These are phyloP conservation scores for Melozone crissalis DNA, from an alignment of 2,113 vertebrate genomes.

Conservation along the genomic window DNA sequence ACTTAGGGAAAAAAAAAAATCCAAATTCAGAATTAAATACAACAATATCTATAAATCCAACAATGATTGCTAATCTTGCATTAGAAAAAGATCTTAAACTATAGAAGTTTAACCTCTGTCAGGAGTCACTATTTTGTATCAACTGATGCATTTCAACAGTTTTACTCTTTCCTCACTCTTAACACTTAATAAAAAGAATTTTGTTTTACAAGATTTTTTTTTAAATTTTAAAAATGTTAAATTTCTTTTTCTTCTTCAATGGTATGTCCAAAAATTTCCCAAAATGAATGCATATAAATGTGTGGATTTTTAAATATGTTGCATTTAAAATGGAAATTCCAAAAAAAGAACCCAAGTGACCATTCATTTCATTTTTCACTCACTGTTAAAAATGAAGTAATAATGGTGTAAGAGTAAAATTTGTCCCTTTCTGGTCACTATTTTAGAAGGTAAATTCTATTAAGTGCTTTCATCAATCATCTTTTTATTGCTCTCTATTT, in stretches of 20 bases:
- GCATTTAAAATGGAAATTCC: background rate
- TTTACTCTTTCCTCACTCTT: background rate
- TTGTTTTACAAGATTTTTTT: background rate
- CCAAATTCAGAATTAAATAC: background rate
- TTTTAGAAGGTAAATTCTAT: background rate
- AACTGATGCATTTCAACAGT: background rate
- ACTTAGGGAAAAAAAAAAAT: background rate
- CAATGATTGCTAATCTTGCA: background rate
- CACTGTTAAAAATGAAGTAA: background rate
- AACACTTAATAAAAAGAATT: accelerated
- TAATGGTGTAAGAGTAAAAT: background rate
- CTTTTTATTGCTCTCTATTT: background rate
- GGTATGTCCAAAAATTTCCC: background rate
- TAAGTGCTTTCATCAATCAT: background rate
- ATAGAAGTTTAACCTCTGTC: background rate
- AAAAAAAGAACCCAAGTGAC: background rate
- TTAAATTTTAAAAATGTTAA: background rate
- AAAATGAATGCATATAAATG: background rate
- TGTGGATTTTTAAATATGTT: background rate
- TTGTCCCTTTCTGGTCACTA: background rate
- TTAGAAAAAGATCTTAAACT: background rate
- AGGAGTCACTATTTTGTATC: background rate
- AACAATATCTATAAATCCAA: background rate
- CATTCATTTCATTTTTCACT: background rate
- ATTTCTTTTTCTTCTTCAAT: background rate